Base-by-base conservation (phyloP, 2,113 vertebrate genomes). In the Oenanthe melanoleuca region DNA sequence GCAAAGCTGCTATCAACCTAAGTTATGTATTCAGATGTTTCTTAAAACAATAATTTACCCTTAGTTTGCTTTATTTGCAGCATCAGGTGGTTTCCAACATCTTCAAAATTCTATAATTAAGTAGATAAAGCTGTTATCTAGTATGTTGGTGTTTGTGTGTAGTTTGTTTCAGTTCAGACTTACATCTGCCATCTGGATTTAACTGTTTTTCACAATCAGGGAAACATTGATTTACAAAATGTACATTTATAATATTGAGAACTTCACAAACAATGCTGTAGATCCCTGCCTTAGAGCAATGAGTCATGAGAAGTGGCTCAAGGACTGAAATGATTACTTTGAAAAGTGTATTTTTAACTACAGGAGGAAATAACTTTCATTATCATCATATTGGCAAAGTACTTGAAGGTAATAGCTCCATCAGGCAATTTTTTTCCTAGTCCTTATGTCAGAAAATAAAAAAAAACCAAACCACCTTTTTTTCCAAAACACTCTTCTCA, bases 351-450 rank as follows among this genome's bases (percentile, higher is more conserved):
- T 97, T 97, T 97, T 97, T 96, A 96, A 92, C 93, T 92, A 86
- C 92, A 80, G 91, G 56, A 96, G 93, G 94, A 97, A 97, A 95
- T 96, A 94, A 92, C 88, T 95, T 96, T 94, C 95, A 97, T 97
- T 97, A 97, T 95, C 94, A 94, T 96, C 93, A 96, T 88, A 95
- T 10, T 94, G 91, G 80, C 67, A 93, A 90, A 93, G 81, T 84
- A 92, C 89, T 96, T 95, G 67, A 96, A 93, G 79, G 79, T 94
- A 96, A 97, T 91, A 95, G 47, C 88, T 93, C 61, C 72, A 96
- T 92, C 57, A 95, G 72, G 72, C 63, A 89, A 57, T 64, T 95
- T 96, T 95, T 96, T 88, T 82, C 75, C 44, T 92, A 75, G 64
- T 70, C 55, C 65, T 94, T 71, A 47, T 92, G 49, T 80, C 82